Evolutionary conservation across 2,888 invertebrate species (phyloP).

Genomic region (Antheraea yamamai): DNA sequence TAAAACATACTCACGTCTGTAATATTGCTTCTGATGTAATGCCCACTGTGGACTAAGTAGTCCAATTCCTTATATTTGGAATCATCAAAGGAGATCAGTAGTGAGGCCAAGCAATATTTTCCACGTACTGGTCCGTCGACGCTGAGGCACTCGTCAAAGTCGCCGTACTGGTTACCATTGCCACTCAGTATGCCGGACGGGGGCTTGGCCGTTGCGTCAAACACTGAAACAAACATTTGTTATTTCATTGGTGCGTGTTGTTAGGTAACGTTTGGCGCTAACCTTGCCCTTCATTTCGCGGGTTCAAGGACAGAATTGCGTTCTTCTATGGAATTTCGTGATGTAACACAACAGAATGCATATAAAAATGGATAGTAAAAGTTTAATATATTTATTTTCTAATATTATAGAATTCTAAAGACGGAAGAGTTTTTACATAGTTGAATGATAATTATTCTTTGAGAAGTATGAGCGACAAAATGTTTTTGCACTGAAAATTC

Average conservation of each 20-base stretch:
- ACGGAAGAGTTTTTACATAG: neutral
- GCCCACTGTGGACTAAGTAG: constrained; percentile 76
- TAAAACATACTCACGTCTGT: constrained; percentile 74
- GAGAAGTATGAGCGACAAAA: no score
- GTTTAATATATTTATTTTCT: neutral
- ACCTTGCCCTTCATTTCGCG: constrained; percentile 21
- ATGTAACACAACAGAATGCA: neutral
- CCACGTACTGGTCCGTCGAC: constrained; percentile 80
- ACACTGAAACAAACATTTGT: constrained; percentile 77
- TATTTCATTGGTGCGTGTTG: constrained; percentile 4
- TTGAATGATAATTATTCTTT: no score
- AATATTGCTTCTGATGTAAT: constrained; percentile 77
- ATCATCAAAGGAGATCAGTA: constrained; percentile 68
- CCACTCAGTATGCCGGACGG: constrained; percentile 86
- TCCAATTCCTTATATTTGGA: constrained; percentile 59
- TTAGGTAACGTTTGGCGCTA: constrained; percentile 8
- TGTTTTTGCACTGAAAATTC: no score
- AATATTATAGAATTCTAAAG: neutral
- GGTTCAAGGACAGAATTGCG: constrained; percentile 18
- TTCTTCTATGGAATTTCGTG: neutral
- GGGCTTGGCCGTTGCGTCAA: constrained; percentile 87
- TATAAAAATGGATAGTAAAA: neutral
- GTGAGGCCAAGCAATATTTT: constrained; percentile 85
- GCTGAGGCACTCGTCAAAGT: constrained; percentile 86
- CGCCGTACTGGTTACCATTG: constrained; percentile 86